Evolutionary conservation across 2,797 vertebrate genomes (phyloP).

Genomic region (Apogon hyalosoma): DNA sequence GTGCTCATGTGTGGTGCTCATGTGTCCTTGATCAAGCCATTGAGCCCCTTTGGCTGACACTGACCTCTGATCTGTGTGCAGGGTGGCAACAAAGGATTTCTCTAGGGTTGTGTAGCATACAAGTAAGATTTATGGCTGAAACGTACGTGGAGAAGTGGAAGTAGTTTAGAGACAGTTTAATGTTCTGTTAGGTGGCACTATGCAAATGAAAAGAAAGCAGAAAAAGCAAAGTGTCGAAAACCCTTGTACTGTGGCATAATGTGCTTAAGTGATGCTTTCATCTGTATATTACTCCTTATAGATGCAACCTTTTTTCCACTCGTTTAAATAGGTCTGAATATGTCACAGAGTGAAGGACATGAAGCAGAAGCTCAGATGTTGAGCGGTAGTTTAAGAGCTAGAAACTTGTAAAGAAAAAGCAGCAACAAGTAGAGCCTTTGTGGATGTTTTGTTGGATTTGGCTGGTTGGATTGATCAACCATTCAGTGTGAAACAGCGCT

Average conservation of each 20-base stretch:
- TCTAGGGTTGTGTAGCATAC: too few species aligned
- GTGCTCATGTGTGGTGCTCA: neutral
- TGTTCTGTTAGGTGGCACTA: neutral
- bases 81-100: neutral
- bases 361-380: neutral
- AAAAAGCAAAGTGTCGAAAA: conserved; percentile 2
- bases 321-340: neutral
- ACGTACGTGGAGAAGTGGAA: neutral
- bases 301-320: neutral
- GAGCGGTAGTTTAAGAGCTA: neutral
- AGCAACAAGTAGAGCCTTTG: neutral
- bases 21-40: neutral
- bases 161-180: neutral
- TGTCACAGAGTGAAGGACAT: neutral
- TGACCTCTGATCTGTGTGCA: neutral
- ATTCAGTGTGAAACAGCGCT: neutral
- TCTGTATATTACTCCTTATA: neutral
- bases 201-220: neutral
- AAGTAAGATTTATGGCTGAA: neutral
- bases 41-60: neutral
- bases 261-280: neutral
- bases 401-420: neutral
- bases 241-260: neutral
- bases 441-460: neutral
- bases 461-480: neutral